phyloP scores from a whole-genome alignment of 2,797 vertebrate genomes.

The Schizopygopsis pylzovi region DNA sequence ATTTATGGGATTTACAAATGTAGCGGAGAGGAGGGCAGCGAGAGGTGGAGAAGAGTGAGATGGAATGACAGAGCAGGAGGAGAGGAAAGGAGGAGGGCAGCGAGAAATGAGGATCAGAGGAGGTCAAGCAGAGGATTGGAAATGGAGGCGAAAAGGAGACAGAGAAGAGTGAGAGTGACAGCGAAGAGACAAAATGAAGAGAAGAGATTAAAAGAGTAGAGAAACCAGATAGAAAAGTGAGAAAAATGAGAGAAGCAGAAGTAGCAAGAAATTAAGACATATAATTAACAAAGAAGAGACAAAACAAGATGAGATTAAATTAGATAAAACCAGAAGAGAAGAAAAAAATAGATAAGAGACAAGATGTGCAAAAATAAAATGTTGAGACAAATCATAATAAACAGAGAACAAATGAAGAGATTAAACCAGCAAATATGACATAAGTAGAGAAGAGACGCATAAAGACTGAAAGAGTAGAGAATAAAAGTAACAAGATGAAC shows the following conservation, averaged over 20 bases:
- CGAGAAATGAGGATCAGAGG: slow-evolving; percentile 58
- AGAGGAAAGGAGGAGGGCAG: slow-evolving; percentile 19
- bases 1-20: slow-evolving; percentile 61
- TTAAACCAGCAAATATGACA: background rate
- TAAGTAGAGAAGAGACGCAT: background rate
- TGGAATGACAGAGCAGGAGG: slow-evolving; percentile 34
- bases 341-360: background rate
- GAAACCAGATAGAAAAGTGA: slow-evolving; percentile 3
- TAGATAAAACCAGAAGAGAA: background rate
- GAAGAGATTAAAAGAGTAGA: slow-evolving; percentile 9
- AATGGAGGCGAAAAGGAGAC: slow-evolving; percentile 44
- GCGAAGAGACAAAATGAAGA: slow-evolving; percentile 15
- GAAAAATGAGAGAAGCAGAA: background rate
- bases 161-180: slow-evolving; percentile 35
- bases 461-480: background rate
- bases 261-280: background rate
- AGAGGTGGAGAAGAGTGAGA: slow-evolving; percentile 33
- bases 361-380: background rate
- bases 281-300: background rate
- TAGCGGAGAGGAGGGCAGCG: slow-evolving; percentile 30
- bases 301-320: background rate
- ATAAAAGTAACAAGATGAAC: background rate
- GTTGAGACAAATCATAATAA: background rate
- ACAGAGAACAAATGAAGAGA: background rate
- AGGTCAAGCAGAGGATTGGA: slow-evolving; percentile 64